Evolutionary conservation across 2,113 vertebrate species (phyloP).

Genomic region (Odobenus rosmarus): DNA sequence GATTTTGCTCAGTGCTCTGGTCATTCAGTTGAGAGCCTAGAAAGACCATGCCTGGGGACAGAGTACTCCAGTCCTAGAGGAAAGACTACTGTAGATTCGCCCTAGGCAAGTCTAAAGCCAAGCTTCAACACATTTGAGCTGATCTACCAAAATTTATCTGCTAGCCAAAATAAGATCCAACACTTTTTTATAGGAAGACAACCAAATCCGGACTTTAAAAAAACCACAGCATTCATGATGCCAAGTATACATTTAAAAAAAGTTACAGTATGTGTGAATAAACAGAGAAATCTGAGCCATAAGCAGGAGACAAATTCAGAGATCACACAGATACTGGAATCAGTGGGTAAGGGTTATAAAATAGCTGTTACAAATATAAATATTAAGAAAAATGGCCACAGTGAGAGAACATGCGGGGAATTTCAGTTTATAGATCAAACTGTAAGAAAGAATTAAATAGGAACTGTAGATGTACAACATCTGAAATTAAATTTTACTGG

Average conservation of each 20-base stretch:
- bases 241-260: background rate
- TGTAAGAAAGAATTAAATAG: background rate
- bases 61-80: background rate
- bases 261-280: background rate
- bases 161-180: background rate
- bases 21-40: slow-evolving; percentile 2
- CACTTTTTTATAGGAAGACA: slow-evolving; percentile 3
- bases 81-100: background rate
- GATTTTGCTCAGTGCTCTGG: background rate
- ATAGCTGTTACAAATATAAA: background rate
- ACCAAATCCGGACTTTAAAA: background rate
- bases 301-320: background rate
- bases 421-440: background rate
- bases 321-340: background rate
- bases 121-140: background rate
- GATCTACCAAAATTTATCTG: background rate
- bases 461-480: background rate
- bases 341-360: background rate
- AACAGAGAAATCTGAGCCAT: background rate
- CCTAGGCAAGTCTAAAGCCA: background rate
- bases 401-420: background rate
- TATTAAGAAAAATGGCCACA: background rate
- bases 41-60: background rate
- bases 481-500: background rate
- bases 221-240: background rate